Base-by-base conservation (phyloP, 2,888 invertebrate species). In the Iphiclides podalirius region DNA sequence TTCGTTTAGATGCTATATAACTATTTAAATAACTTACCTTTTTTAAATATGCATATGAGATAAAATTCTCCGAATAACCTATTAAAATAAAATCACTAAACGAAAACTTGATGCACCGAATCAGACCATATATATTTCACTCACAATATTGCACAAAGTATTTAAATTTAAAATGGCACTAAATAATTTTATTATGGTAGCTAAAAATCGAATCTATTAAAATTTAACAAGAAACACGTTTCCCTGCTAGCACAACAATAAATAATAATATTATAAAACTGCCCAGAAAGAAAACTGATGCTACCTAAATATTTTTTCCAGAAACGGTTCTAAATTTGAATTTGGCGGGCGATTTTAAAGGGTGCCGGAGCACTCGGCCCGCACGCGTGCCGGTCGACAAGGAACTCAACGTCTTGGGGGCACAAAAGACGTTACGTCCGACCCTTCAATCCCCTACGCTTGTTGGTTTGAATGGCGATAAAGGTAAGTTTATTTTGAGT, bases 381-480 rank as follows among this genome's bases (percentile, higher is more conserved):
- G 80, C 81, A 70, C 78, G 75, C 71, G 73, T 72, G 77, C 71
- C 81, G 76, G 76, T 79, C 81, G 74, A 61, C 67, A 83, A 85
- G 81, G 75, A 84, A 88, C 87, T 87, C 79, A 67, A 54, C 77
- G 72, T 75, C 78, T 77, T 85, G 70, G 72, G 79, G 79, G 74
- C 70, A 63, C 45, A 73, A 87, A 87, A 88, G 86, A 87, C 87
- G 87, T 87, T 88, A 84, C 71, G 71, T 66, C 64, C 59, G 71
- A 70, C 85, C 86, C 85, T 78, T 76, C 73, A 69, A 69, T 72
- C 72, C 83, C 84, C 81, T 78, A 74, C 70, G 72, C 70, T 72
- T 70, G 67, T 76, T 80, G 59, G 53, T 63, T 75, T 70, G 70
- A 67, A 73, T 64, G 64, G 67, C 70, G 77, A 80, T 79, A 80